A percentile compares a stretch with the other conserved stretches of the same genome.
Evolutionary conservation across 2,888 invertebrate genomes (phyloP).

Genomic region (Drosophila eohydei): DNA sequence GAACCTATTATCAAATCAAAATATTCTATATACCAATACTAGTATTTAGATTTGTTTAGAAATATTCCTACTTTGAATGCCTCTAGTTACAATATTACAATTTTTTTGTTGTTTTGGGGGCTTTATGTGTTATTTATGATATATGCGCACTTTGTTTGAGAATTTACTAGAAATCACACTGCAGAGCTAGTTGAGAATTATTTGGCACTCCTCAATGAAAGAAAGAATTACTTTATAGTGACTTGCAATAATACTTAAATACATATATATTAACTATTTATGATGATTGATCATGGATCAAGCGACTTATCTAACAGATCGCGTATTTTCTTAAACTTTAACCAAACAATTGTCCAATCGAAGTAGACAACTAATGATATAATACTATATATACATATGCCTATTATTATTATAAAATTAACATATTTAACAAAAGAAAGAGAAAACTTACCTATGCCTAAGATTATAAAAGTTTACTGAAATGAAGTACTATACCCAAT

Average conservation of each 20-base stretch:
- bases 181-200: constrained; percentile 27
- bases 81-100: constrained; percentile 18
- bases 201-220: constrained; percentile 37
- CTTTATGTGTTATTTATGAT: constrained; percentile 65
- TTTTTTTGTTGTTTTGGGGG: constrained; percentile 15
- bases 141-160: constrained; percentile 72
- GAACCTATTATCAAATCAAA: constrained; percentile 40
- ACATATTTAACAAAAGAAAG: constrained; percentile 36
- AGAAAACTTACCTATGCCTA: constrained; percentile 57
- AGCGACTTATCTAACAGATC: constrained; percentile 44
- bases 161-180: constrained; percentile 41
- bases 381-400: constrained; percentile 57
- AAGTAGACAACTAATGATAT: constrained; percentile 44
- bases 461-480: constrained; percentile 76
- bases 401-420: constrained; percentile 57
- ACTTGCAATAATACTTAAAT: constrained; percentile 50
- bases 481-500: constrained; percentile 86
- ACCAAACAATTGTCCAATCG: constrained; percentile 45
- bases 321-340: constrained; percentile 56
- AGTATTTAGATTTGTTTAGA: constrained; percentile 38
- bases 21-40: constrained; percentile 35
- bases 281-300: constrained; percentile 69
- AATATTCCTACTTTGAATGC: constrained; percentile 39
- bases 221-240: constrained; percentile 25
- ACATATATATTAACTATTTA: constrained; percentile 36